Base-by-base conservation (phyloP, 2,888 invertebrate genomes). In the Rhagonycha fulva region DNA sequence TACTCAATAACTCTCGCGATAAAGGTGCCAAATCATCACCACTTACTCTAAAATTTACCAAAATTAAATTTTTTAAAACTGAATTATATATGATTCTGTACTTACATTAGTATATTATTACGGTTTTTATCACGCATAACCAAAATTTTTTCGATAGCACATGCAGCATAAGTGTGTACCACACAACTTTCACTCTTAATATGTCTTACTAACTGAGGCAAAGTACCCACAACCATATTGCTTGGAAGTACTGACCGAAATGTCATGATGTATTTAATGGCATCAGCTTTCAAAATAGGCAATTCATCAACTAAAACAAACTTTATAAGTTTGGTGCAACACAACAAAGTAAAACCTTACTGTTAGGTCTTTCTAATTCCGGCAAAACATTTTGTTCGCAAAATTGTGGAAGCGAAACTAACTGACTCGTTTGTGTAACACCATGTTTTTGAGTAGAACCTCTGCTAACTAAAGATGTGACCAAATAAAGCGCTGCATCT, bases 401-500 rank as follows among this genome's bases (percentile, higher is more conserved):
- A 89, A 99, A 99, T 84, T 96, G 95, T 12, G 93, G 92, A 68
- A 99, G 89, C 83, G 98, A 95, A 9, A 99, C 97, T 74, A 99
- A 90, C 80, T 95, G 93, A 81, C 96, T 97, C 28, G 95, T 95
- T 86, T 95, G 94, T 9, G 98, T 98, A 4, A 97, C 95, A 61
- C 98, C 98, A 84, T 96, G 94, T 85, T 93, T 95, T 84, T 94
- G 93, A 0, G 98, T 98, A 83, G 94, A 91, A 62, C 95, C 98
- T 85, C 96, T 94, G 1, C 96, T 94, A 60, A 96, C 97, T 81
- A 99, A 91, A 2, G 98, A 97, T 75, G 98, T 98, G 76, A 99
- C 97, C 82, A 99, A 91, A 89, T 96, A 99, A 82, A 99, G 92
- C 3, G 98, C 98, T 11, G 98, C 96, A 89, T 99, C 98, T 87